Base-by-base conservation (phyloP, 2,113 vertebrate species). In the Glareola pratincola region DNA sequence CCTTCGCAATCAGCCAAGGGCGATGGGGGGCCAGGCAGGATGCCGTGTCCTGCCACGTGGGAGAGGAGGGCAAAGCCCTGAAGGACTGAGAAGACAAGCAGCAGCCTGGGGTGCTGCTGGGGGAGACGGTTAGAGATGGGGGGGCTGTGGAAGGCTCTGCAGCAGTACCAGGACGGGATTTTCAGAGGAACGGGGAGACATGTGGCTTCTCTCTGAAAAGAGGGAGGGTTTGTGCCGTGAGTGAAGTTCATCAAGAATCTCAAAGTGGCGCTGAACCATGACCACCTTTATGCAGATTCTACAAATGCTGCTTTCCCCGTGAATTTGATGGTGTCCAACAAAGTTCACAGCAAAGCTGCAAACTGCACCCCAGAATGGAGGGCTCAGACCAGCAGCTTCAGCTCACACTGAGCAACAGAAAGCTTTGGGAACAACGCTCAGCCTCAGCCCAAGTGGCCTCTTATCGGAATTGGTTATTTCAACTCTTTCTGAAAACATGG, bases 221-320 rank as follows among this genome's bases (percentile, higher is more conserved):
- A 63, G 8, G 37, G 62, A 72, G 45, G 54, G 34, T 29, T 68
- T n/a, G 37, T 69, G 60, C 64, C 12, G 0, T 6, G 0, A 32
- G 3, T 12, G 19, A 29, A 32, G 21, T 1, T 67, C 30, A 34
- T 27, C 45, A 56, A 1, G 57, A 21, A n/a, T 7, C 39, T 47
- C 68, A 5, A 12, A 34, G 14, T 4, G 16, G 19, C 51, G 36
- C 62, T 32, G 63, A 91, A 24, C 48, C 37, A 0, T 5, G 11
- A 39, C 36, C 57, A 16, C 56, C 34, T 53, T 79, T 53, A 16
- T 8, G 1, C 1, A 15, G 73, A 39, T 69, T 29, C 47, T 62
- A 39, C 51, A 72, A 24, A 45, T 16, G 41, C 4, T 6, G 16
- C 14, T 84, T 60, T 57, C 36, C 50, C 60, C 45, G n/a, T 41